Percentiles rank a stretch among this genome's conserved stretches.
phyloP scores from a whole-genome alignment of 2,113 vertebrate species.

The Heptranchias perlo region DNA sequence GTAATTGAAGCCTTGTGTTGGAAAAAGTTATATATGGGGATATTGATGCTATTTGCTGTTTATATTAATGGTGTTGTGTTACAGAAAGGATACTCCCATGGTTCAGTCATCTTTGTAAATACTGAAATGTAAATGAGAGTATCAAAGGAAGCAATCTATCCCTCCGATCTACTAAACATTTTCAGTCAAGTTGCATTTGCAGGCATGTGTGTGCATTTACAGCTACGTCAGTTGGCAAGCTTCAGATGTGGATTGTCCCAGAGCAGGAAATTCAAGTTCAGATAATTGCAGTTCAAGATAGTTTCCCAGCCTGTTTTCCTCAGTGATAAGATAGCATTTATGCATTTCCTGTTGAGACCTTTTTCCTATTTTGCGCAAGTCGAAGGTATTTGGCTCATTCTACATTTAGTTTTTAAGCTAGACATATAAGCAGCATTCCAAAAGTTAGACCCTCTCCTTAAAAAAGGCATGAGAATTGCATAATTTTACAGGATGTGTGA shows the following conservation, averaged over 20 bases:
- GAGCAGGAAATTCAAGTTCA: constrained; percentile 28
- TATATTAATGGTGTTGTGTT: background rate
- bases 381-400: background rate
- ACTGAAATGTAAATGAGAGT: background rate
- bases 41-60: background rate
- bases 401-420: background rate
- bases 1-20: background rate
- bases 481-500: background rate
- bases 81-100: background rate
- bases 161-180: constrained; percentile 13
- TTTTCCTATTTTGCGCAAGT: background rate
- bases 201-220: background rate
- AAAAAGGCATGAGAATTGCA: background rate
- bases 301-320: constrained; percentile 34
- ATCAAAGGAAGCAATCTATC: background rate
- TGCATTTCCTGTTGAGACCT: background rate
- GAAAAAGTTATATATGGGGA: background rate
- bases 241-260: background rate
- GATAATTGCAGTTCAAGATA: constrained; percentile 27
- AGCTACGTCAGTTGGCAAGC: background rate
- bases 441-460: background rate
- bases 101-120: background rate
- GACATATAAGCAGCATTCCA: background rate
- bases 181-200: background rate
- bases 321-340: constrained; percentile 34